Base-by-base conservation (phyloP, 37 sponge, comb jelly and placozoan species). In the Amphimedon queenslandica region DNA sequence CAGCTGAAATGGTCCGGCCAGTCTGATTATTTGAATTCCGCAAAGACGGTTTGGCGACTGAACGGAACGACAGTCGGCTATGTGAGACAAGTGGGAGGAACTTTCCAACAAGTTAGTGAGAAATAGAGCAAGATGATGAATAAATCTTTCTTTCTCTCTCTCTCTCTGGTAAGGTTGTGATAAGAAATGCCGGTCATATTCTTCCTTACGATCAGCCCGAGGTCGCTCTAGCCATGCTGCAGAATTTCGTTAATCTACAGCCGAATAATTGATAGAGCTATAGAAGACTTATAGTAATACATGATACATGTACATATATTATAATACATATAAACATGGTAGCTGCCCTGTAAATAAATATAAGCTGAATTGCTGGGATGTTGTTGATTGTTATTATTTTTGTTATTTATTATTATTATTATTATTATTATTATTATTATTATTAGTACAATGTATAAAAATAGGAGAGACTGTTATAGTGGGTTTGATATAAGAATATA, bases 191-290 rank as follows among this genome's bases (percentile, higher is more conserved):
- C 32, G 95, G 95, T 0, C 95, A 94, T 74, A 89, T 94, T 33
- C 74, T 94, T 10, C 95, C 95, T 8, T 76, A 83, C 42, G 95
- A 94, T 47, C 95, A 94, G 41, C 95, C 95, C 23, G 87, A 79
- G 73, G 37, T 80, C 16, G 87, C 68, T 4, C 57, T 86, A 5
- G 87, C 90, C 67, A 72, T 94, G 73, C 67, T 94, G 2, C 24
- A 73, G 37, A 68, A 64, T 11, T 94, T 94, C 64, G 40, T 89
- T 41, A 55, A 74, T 2, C n/a, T n/a, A n/a, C n/a, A n/a, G n/a
- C n/a, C n/a, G n/a, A 47, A 47, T 18, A 13, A 13, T 8, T 18
- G 53, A 13, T 8, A 47, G 53, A 47, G 53, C 8, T 13, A 47
- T 47, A 47, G 53, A 13, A 47, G 53, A 47, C 8, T 47, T 47